Conservation (phyloP, 2,888 invertebrate genomes). For the Drosophila pegasa region DNA sequence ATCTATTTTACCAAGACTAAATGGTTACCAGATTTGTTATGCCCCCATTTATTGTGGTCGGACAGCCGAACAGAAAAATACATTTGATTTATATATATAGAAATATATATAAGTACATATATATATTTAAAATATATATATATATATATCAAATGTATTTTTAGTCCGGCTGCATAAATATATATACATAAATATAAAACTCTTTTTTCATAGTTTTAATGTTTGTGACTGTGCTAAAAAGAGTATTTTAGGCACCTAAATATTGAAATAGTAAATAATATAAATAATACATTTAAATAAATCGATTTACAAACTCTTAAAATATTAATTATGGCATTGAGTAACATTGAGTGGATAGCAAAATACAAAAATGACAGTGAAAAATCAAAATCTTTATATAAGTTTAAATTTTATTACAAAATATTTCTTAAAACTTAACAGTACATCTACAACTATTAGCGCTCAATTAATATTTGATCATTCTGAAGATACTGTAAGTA, state of each 20-base stretch:
- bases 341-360: conserved; percentile 18
- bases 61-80: not conserved
- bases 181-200: no score
- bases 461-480: conserved; percentile 69
- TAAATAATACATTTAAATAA: conserved; percentile 36
- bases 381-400: conserved; percentile 61
- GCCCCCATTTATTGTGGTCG: no score
- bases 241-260: conserved; percentile 17
- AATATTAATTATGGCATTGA: conserved; percentile 42
- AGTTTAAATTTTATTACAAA: conserved; percentile 77
- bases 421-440: conserved; percentile 77
- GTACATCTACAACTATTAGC: conserved; percentile 69
- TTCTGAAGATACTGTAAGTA: conserved; percentile 55
- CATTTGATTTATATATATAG: no score
- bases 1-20: not conserved
- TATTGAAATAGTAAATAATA: conserved; percentile 24
- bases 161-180: no score
- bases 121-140: no score
- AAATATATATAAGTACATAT: no score
- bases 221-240: conserved; percentile 25
- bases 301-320: conserved; percentile 21
- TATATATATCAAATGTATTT: no score
- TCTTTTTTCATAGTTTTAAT: conserved; percentile 31
- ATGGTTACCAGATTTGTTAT: not conserved
- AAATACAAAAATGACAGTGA: conserved; percentile 21